Evolutionary conservation across 2,888 invertebrate genomes (phyloP), one percentile per base, ranked within the genome.

Genomic region (Cosmia trapezina): DNA sequence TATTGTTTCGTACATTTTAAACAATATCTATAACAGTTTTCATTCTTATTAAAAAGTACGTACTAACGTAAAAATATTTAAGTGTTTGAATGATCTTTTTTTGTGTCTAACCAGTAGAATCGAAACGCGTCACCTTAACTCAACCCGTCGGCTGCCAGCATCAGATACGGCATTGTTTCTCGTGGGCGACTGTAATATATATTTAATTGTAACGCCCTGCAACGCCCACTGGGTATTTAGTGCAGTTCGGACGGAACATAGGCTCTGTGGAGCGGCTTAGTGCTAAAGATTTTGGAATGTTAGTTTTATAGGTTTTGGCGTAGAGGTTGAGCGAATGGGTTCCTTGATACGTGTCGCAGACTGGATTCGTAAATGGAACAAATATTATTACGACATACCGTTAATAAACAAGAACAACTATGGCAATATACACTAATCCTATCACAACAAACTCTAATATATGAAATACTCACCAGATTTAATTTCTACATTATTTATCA

Each of bases 121-220:
- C n/a, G 7, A n/a, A 45, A n/a, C 8, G n/a, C 76, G 9, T 54
- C 71, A 1, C 76, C 53, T 62, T 62, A 73, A 66, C 22, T 33
- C 4, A 66, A 69, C 72, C 65, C 68, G 64, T 77, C 82, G 78
- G 57, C 53, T 51, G 72, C 71, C 64, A 56, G 53, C 78, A 85
- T 83, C 85, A 73, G 86, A 87, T 87, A 86, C 62, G 45, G 83
- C 80, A 88, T 88, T 87, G 90, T 89, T 86, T 81, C 83, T 71
- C 51, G 90, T 91, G 89, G 91, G 91, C 88, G 90, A 81, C 85
- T 80, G 90, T 92, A 91, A 93, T 91, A 92, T 92, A 93, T 92
- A 90, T 93, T 93, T 94, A 93, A 94, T 94, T 94, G 93, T 93
- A 88, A 93, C 93, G 93, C 93, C 92, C 92, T 82, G 74, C 60